Evolutionary conservation across 2,888 invertebrate genomes (phyloP).

Genomic region (Teinopalpus imperialis): DNA sequence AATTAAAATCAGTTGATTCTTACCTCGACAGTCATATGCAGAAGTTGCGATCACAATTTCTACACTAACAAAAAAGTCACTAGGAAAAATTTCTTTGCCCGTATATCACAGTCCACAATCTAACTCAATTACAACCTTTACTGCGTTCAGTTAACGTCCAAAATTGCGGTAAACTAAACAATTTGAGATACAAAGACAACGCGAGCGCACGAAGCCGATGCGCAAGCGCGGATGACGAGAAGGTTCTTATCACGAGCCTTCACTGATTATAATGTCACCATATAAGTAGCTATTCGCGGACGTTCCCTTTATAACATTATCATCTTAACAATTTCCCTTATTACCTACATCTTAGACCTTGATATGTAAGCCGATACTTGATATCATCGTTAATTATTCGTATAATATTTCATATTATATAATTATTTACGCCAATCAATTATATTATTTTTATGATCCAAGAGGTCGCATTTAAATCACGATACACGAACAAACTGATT

Average conservation of each 20-base stretch:
- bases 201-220: slow-evolving; percentile 61
- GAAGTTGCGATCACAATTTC: neutral
- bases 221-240: slow-evolving; percentile 61
- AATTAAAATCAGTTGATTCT: too few species aligned
- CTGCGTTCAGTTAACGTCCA: slow-evolving; percentile 25
- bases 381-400: too few species aligned
- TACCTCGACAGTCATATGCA: slow-evolving; percentile 10
- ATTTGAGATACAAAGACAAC: slow-evolving; percentile 33
- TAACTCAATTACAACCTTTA: slow-evolving; percentile 31
- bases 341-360: too few species aligned
- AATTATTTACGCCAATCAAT: too few species aligned
- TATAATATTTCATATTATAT: too few species aligned
- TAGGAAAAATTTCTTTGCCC: slow-evolving; percentile 7
- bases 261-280: slow-evolving; percentile 34
- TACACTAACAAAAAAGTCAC: slow-evolving; percentile 13
- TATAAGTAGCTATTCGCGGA: neutral
- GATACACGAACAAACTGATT: too few species aligned
- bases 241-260: slow-evolving; percentile 62
- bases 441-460: too few species aligned
- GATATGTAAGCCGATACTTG: too few species aligned
- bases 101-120: slow-evolving; percentile 10
- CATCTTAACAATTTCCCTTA: too few species aligned
- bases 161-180: slow-evolving; percentile 4
- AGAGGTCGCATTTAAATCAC: too few species aligned
- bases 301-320: too few species aligned